A percentile compares a stretch with the other conserved stretches of the same genome.
Conservation (phyloP, 2,888 invertebrate species). For the Tuta absoluta region DNA sequence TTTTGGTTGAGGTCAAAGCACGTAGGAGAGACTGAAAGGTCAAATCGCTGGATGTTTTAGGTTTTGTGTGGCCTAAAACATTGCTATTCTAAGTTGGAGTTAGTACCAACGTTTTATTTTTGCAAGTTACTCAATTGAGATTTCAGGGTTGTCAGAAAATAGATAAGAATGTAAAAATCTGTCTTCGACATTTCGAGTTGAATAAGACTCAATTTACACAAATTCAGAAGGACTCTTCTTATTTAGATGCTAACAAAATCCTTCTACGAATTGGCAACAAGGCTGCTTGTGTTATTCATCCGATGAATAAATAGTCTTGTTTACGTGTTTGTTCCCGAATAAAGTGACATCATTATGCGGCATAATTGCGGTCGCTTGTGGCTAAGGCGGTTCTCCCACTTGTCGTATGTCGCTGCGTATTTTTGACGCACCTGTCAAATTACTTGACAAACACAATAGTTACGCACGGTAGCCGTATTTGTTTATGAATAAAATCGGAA, state of each 20-base stretch:
- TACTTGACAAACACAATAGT: no score
- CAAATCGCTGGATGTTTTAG: neutral
- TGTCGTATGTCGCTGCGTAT: no score
- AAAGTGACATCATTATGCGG: neutral
- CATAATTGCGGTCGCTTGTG: slow-evolving; percentile 10
- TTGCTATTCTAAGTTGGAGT: neutral
- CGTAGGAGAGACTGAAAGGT: neutral
- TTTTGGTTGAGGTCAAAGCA: neutral
- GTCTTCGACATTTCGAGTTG: no score
- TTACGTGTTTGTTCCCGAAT: slow-evolving; percentile 9
- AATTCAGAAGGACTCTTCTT: neutral
- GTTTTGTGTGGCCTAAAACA: neutral
- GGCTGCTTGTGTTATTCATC: neutral
- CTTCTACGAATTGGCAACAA: neutral
- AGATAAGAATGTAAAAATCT: no score
- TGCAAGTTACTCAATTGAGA: neutral
- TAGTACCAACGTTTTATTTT: neutral
- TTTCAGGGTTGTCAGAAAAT: no score
- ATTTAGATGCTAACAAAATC: neutral
- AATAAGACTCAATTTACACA: neutral
- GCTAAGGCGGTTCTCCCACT: no score
- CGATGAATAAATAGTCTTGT: slow-evolving; percentile 3
- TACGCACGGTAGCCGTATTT: no score
- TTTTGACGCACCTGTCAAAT: no score
- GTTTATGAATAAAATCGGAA: no score